Evolutionary conservation across 1,140 invertebrate species (phyloP).

Genomic region (Eufriesea mexicana): DNA sequence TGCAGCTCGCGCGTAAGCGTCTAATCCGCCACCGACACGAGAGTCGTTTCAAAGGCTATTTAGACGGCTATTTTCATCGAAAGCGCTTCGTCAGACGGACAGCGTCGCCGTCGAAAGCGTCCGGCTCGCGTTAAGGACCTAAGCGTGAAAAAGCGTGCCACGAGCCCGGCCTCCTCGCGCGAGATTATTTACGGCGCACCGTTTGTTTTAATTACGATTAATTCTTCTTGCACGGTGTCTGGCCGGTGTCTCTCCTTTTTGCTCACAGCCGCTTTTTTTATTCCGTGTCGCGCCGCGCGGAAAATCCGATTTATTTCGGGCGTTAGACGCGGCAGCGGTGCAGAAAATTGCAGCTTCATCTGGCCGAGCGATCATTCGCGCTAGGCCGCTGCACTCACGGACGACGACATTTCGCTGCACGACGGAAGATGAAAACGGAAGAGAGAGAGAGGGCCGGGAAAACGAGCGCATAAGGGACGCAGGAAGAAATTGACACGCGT

Average conservation of each 20-base stretch:
- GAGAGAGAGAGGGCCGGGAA: background rate
- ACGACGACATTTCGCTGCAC: constrained; percentile 29
- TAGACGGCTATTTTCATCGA: background rate
- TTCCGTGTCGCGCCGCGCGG: constrained; percentile 22
- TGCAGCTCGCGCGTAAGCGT: too few relatives aligned
- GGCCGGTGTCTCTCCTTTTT: background rate
- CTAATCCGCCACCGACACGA: background rate
- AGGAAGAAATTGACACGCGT: constrained; percentile 31
- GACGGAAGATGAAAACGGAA: constrained; percentile 23
- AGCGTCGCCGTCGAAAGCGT: background rate
- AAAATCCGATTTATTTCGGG: constrained; percentile 50
- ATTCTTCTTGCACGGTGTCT: constrained; percentile 16
- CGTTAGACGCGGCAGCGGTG: constrained; percentile 43
- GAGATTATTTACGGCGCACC: constrained; percentile 34
- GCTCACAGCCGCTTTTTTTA: background rate
- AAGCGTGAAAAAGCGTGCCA: background rate
- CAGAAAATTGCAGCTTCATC: constrained; percentile 54
- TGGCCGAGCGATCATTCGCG: constrained; percentile 27
- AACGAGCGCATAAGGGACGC: background rate
- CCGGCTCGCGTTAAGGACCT: background rate
- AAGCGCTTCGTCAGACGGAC: background rate
- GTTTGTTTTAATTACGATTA: constrained; percentile 48
- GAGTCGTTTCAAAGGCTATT: background rate
- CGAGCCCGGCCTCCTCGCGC: background rate
- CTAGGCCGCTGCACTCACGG: constrained; percentile 24